Percentiles rank a stretch among this genome's conserved stretches.
These are phyloP conservation scores for Elaeidobius kamerunicus DNA, from an alignment of 2,888 invertebrate genomes.

Conservation along the genomic window DNA sequence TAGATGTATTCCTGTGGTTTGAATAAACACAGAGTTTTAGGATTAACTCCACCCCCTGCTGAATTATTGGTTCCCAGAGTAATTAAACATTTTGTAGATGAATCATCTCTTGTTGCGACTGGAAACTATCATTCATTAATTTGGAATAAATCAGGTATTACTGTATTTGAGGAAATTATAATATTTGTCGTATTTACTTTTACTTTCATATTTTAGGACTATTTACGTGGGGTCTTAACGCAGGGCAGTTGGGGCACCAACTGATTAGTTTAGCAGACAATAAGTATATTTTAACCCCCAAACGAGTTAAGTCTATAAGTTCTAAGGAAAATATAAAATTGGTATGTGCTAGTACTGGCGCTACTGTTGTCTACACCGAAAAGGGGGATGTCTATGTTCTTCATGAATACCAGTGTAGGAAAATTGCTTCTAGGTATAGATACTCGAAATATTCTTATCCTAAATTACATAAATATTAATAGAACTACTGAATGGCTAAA, in stretches of 20 bases:
- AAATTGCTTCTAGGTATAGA: conserved; percentile 62
- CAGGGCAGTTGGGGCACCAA: conserved; percentile 76
- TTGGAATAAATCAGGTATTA: conserved; percentile 48
- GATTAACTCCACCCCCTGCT: conserved; percentile 54
- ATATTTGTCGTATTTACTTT: conserved; percentile 4
- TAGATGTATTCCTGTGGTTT: conserved; percentile 62
- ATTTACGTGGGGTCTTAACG: conserved; percentile 79
- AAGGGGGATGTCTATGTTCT: conserved; percentile 68
- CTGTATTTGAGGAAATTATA: too few species aligned
- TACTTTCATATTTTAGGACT: conserved; percentile 45
- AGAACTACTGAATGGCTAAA: neutral
- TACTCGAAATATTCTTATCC: neutral
- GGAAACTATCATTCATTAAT: conserved; percentile 70
- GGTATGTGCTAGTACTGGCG: conserved; percentile 65
- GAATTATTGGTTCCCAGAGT: conserved; percentile 50
- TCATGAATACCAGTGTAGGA: conserved; percentile 67
- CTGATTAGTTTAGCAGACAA: conserved; percentile 46
- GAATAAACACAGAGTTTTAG: conserved; percentile 64
- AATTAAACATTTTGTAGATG: conserved; percentile 43
- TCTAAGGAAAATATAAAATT: conserved; percentile 40
- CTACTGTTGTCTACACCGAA: conserved; percentile 62
- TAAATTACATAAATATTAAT: neutral
- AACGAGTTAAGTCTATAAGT: conserved; percentile 49
- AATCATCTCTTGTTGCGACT: conserved; percentile 58
- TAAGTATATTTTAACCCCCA: conserved; percentile 50